Base-by-base conservation (phyloP, 2,113 vertebrate species). In the Eira barbara region DNA sequence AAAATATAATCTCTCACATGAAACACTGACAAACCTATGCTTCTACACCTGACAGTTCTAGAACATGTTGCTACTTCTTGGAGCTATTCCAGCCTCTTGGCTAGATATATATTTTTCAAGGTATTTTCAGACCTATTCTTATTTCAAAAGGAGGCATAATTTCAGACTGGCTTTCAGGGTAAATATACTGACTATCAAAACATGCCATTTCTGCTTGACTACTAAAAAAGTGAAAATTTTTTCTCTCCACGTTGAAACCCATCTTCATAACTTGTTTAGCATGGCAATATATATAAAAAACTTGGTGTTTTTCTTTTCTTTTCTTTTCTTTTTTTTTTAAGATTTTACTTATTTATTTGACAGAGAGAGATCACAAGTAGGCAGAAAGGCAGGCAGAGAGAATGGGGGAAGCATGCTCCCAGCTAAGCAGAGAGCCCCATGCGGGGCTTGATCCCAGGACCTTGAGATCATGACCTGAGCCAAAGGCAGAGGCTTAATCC, bases 151-250 rank as follows among this genome's bases (percentile, higher is more conserved):
- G 8, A 7, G 15, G 4, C 34, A 11, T 59, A 79, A 71, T 95
- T 92, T 94, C 88, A 89, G 65, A 76, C 25, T 85, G 78, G 47
- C 11, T 96, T 95, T 80, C 39, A 88, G 25, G 10, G 21, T 92
- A 73, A 80, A 78, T 15, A 74, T n/a, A 84, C 11, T 91, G n/a
- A 90, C 34, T 69, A 57, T 92, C 76, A 97, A 92, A 91, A 91
- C 8, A 31, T 76, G 31, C 17, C 20, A 52, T 15, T 92, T 94
- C 39, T 71, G n/a, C 29, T 84, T 80, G 80, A 34, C 20, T 93
- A 67, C 8, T 83, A 34, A 79, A 52, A 31, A 83, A 65, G 39
- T 52, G 34, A 93, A 63, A 45, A 23, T 4, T 83, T 79, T 89
- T 89, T 45, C n/a, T 63, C 42, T 36, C 80, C 21, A 73, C 20